A percentile compares a stretch with the other conserved stretches of the same genome.
Conservation (phyloP, 2,888 invertebrate species). For the Platynereis dumerilii region DNA sequence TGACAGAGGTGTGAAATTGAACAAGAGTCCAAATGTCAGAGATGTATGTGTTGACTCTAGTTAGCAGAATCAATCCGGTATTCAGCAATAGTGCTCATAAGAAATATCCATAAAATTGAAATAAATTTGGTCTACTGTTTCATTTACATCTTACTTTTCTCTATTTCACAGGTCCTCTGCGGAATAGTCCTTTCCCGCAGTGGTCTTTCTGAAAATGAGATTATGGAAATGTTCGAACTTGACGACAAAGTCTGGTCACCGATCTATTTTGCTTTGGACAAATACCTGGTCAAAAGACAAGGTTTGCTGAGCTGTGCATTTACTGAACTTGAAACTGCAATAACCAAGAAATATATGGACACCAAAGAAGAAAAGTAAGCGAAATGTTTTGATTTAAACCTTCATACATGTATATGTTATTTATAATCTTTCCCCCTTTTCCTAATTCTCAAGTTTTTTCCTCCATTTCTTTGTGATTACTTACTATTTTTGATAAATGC, state of each 20-base stretch:
- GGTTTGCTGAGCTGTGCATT: neutral
- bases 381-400: neutral
- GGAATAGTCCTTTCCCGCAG: neutral
- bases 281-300: neutral
- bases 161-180: neutral
- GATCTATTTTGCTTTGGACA: slow-evolving; percentile 2
- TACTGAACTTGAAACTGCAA: neutral
- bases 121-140: too few relatives aligned
- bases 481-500: too few relatives aligned
- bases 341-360: neutral
- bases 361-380: neutral
- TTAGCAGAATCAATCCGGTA: too few relatives aligned
- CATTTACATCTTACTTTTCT: too few relatives aligned
- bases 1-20: too few relatives aligned
- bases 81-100: too few relatives aligned
- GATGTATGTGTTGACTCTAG: too few relatives aligned
- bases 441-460: too few relatives aligned
- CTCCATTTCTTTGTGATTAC: too few relatives aligned
- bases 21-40: too few relatives aligned
- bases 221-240: neutral
- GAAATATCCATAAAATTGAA: too few relatives aligned
- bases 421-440: too few relatives aligned
- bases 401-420: neutral
- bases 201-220: neutral
- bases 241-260: neutral